phyloP scores from a whole-genome alignment of 2,113 vertebrate genomes.

The Solea solea region DNA sequence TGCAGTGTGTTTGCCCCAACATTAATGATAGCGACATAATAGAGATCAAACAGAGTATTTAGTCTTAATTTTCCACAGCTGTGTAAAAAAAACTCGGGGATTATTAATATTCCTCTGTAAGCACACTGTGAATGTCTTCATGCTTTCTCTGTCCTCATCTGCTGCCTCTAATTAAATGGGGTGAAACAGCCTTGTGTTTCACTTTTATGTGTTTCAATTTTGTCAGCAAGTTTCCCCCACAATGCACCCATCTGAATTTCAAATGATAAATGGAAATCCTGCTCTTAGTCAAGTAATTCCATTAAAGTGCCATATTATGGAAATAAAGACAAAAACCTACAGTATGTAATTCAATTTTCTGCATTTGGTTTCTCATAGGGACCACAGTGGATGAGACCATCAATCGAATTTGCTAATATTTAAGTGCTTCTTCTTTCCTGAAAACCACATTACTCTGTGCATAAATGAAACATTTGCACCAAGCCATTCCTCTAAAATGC shows the following conservation, averaged over 20 bases:
- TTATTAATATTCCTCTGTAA: slow-evolving; percentile 60
- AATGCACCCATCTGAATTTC: slow-evolving; percentile 89
- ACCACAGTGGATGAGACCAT: slow-evolving; percentile 69
- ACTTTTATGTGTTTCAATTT: slow-evolving; percentile 84
- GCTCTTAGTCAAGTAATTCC: slow-evolving; percentile 86
- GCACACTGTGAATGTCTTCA: slow-evolving; percentile 30
- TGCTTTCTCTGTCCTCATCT: slow-evolving; percentile 34
- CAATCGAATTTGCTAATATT: slow-evolving; percentile 82
- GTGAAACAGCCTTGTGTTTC: slow-evolving; percentile 77
- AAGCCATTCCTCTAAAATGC: slow-evolving; percentile 52
- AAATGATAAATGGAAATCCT: slow-evolving; percentile 89
- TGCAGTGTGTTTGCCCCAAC: slow-evolving; percentile 24
- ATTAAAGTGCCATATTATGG: slow-evolving; percentile 84
- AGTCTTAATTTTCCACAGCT: slow-evolving; percentile 54
- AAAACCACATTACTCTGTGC: slow-evolving; percentile 77
- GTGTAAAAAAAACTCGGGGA: slow-evolving; percentile 6
- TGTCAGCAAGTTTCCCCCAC: slow-evolving; percentile 90
- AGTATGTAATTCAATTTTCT: slow-evolving; percentile 81
- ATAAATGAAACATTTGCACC: slow-evolving; percentile 79
- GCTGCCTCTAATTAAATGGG: slow-evolving; percentile 81
- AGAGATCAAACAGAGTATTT: slow-evolving; percentile 59
- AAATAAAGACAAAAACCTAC: slow-evolving; percentile 85
- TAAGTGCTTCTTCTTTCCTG: slow-evolving; percentile 79
- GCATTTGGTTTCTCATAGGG: slow-evolving; percentile 75
- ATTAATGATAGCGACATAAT: slow-evolving; percentile 58